A percentile compares a stretch with the other conserved stretches of the same genome.
These are phyloP conservation scores for Euplexia lucipara DNA, from an alignment of 2,888 invertebrate genomes.

Conservation along the genomic window DNA sequence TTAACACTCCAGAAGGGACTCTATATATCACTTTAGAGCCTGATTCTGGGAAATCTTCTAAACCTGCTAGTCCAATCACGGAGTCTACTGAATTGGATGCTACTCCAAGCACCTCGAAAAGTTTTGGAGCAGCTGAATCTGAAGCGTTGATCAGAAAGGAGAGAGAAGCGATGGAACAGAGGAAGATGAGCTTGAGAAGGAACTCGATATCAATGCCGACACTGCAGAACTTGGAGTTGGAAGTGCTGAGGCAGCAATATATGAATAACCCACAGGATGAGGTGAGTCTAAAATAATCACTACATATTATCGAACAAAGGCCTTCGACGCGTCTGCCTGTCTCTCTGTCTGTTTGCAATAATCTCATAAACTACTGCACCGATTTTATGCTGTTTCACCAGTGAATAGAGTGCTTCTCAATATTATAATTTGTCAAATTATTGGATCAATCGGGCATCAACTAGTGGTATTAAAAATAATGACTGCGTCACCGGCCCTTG, in stretches of 20 bases:
- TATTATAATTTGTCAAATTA: too few relatives aligned
- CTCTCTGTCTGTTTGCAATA: too few relatives aligned
- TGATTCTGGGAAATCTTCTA: slow-evolving; percentile 70
- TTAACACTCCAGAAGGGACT: slow-evolving; percentile 87
- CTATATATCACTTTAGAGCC: slow-evolving; percentile 87
- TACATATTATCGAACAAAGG: too few relatives aligned
- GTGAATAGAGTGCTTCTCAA: too few relatives aligned
- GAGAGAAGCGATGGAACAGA: slow-evolving; percentile 71
- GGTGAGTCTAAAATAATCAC: slow-evolving; percentile 78
- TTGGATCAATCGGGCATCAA: too few relatives aligned
- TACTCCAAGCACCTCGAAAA: slow-evolving; percentile 77
- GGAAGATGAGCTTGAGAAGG: slow-evolving; percentile 88
- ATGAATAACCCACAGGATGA: slow-evolving; percentile 77
- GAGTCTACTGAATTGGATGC: slow-evolving; percentile 74
- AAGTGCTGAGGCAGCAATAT: slow-evolving; percentile 89
- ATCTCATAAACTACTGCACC: too few relatives aligned
- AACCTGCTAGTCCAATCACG: slow-evolving; percentile 68
- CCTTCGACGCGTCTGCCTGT: too few relatives aligned
- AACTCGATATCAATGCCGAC: slow-evolving; percentile 95
- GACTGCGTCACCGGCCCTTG: too few relatives aligned
- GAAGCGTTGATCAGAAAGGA: slow-evolving; percentile 78
- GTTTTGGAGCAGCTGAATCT: slow-evolving; percentile 77
- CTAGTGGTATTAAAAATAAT: too few relatives aligned
- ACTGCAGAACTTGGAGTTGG: slow-evolving; percentile 92
- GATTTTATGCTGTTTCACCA: too few relatives aligned